Conservation (phyloP, 2,797 vertebrate species). For the Karalla daura region DNA sequence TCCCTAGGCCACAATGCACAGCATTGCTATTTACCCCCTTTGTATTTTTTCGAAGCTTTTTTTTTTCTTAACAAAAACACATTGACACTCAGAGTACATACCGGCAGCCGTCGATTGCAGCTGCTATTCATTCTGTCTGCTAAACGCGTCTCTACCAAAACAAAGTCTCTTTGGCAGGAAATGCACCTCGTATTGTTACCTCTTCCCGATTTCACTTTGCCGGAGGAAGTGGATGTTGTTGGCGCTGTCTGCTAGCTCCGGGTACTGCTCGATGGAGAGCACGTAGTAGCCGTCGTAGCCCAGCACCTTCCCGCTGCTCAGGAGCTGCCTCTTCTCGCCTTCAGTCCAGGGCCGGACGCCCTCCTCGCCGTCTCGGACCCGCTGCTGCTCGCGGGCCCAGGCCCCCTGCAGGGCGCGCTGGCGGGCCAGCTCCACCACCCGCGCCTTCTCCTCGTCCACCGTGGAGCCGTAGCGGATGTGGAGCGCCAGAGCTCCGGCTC, state of each 20-base stretch:
- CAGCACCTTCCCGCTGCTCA: constrained; percentile 94
- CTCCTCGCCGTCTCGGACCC: constrained; percentile 94
- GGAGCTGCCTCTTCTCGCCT: constrained; percentile 97
- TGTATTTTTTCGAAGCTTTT: constrained; percentile 24
- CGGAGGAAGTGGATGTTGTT: constrained; percentile 99
- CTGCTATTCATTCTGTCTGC: constrained; percentile 58
- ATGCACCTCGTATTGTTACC: constrained; percentile 92
- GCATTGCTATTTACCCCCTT: constrained; percentile 79
- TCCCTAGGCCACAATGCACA: constrained; percentile 89
- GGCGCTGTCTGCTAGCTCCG: constrained; percentile 96
- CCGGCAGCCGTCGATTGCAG: constrained; percentile 56
- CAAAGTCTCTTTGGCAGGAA: constrained; percentile 88
- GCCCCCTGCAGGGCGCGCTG: constrained; percentile 93
- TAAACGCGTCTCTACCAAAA: constrained; percentile 79
- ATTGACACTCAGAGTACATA: constrained; percentile 67
- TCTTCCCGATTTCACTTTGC: constrained; percentile 99
- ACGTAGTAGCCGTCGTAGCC: constrained; percentile 99
- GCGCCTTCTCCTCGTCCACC: constrained; percentile 94
- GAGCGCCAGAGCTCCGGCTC: constrained; percentile 90
- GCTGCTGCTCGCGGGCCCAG: constrained; percentile 95
- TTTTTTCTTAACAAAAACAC: constrained; percentile 67
- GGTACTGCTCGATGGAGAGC: constrained; percentile 99
- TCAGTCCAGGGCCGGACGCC: constrained; percentile 96
- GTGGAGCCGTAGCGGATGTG: constrained; percentile 97
- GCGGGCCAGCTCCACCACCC: constrained; percentile 93